These are phyloP conservation scores for Danaus melanippus DNA, from an alignment of 1,140 invertebrate species.

Conservation along the genomic window DNA sequence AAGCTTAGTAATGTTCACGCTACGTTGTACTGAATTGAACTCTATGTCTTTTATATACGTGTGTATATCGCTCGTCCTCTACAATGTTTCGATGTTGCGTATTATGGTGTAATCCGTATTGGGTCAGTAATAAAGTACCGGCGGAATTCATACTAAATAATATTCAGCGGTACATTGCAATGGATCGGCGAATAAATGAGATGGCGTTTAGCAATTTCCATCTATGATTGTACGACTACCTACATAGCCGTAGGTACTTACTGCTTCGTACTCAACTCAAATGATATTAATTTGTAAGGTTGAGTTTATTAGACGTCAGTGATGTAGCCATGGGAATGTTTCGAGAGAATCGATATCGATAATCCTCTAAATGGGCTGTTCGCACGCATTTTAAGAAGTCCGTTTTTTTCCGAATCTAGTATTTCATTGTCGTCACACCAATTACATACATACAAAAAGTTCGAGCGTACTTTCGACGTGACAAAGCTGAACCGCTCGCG, in stretches of 20 bases:
- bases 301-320: neutral
- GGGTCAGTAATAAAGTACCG: constrained; percentile 15
- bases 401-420: constrained; percentile 7
- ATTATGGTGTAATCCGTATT: constrained; percentile 32
- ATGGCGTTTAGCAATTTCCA: no score
- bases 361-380: constrained; percentile 13
- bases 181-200: no score
- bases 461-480: constrained; percentile 9
- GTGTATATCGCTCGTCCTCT: no score
- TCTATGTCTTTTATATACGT: no score
- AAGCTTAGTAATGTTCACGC: no score
- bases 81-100: constrained; percentile 15
- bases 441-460: no score
- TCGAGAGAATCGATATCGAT: constrained; percentile 12
- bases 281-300: no score
- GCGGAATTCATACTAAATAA: constrained; percentile 10
- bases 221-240: no score
- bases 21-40: no score
- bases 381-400: neutral
- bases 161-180: no score
- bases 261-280: no score
- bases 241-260: no score
- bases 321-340: constrained; percentile 13
- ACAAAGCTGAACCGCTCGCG: constrained; percentile 34
- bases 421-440: constrained; percentile 6